A percentile compares a stretch with the other conserved stretches of the same genome.
phyloP scores from a whole-genome alignment of 2,888 invertebrate species.

The Phasia obesa region DNA sequence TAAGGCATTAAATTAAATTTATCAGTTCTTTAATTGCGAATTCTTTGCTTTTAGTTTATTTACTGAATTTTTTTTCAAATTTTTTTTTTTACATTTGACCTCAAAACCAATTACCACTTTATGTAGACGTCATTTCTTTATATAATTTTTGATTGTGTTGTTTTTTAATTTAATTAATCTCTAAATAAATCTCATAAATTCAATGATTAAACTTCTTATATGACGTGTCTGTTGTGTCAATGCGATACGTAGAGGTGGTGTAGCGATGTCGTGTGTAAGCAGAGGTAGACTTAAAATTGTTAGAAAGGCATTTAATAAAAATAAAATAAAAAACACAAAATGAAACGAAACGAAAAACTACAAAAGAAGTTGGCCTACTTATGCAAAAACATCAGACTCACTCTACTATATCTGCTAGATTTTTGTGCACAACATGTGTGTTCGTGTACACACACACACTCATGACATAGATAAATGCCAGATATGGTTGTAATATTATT shows the following conservation, averaged over 20 bases:
- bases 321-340: no score
- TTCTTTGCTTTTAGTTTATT: no score
- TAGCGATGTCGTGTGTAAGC: slow-evolving; percentile 23
- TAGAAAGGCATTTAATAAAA: slow-evolving; percentile 54
- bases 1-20: no score
- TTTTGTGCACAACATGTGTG: not conserved
- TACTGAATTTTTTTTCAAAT: no score
- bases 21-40: no score
- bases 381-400: slow-evolving; percentile 55
- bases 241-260: slow-evolving; percentile 1
- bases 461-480: not conserved
- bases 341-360: slow-evolving; percentile 38
- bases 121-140: slow-evolving; percentile 19
- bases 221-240: slow-evolving; percentile 46
- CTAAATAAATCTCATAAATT: slow-evolving; percentile 24
- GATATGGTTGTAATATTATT: not conserved
- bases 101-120: slow-evolving; percentile 16
- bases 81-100: slow-evolving; percentile 13
- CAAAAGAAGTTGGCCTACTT: slow-evolving; percentile 70
- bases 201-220: slow-evolving; percentile 28
- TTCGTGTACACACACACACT: not conserved
- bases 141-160: no score
- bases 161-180: slow-evolving; percentile 20
- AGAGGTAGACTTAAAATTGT: slow-evolving; percentile 28
- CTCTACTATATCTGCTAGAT: slow-evolving; percentile 11